A percentile compares a stretch with the other conserved stretches of the same genome.
Conservation (phyloP, 2,113 vertebrate species). For the Mixornis gularis region DNA sequence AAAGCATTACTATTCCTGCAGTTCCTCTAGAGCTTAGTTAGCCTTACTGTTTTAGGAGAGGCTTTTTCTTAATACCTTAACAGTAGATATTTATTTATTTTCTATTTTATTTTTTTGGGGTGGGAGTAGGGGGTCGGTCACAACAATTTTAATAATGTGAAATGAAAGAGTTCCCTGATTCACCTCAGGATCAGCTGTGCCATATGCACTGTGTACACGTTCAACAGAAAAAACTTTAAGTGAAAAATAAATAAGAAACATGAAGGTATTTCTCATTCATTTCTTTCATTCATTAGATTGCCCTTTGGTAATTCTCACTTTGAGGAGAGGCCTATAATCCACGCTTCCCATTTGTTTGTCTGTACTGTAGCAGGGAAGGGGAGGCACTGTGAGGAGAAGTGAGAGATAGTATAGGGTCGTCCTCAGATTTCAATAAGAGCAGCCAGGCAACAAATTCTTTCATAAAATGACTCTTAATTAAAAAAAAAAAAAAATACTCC, state of each 20-base stretch:
- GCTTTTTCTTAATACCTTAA: not conserved
- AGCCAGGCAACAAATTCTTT: not conserved
- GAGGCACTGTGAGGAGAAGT: rapidly evolving
- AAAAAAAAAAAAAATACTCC: not conserved
- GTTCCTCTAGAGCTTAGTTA: not conserved
- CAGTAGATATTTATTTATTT: not conserved
- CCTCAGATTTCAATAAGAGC: not conserved
- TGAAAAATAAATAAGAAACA: not conserved
- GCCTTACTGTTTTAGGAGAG: not conserved
- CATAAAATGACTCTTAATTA: not conserved
- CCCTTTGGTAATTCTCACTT: not conserved
- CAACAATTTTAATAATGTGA: not conserved
- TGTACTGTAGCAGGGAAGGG: not conserved
- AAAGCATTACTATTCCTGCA: not conserved
- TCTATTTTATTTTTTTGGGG: too few relatives aligned
- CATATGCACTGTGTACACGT: rapidly evolving
- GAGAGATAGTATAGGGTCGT: rapidly evolving
- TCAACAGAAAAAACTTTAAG: not conserved
- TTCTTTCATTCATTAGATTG: not conserved
- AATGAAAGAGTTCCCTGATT: not conserved
- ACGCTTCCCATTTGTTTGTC: not conserved
- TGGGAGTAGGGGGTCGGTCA: rapidly evolving
- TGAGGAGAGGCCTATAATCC: not conserved
- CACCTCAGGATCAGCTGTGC: not conserved
- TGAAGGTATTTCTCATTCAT: not conserved